These are phyloP conservation scores for Dendroctonus ponderosae DNA, from an alignment of 1,140 invertebrate genomes.

Conservation along the genomic window DNA sequence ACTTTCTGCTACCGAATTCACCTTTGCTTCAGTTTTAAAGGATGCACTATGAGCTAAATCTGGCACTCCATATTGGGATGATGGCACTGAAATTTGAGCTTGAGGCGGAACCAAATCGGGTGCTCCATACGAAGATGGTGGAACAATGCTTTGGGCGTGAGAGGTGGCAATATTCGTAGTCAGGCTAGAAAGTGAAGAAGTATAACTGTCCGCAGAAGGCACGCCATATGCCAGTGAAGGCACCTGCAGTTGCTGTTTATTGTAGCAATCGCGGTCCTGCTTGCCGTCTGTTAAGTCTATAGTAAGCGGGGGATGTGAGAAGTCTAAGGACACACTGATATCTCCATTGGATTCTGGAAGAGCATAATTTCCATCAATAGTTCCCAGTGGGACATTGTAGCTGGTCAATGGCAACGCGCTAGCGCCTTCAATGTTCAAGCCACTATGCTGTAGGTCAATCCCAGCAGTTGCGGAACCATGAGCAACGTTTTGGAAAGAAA, in stretches of 20 bases:
- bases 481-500: conserved; percentile 43
- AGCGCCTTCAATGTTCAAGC: conserved; percentile 43
- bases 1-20: conserved; percentile 37
- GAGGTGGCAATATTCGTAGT: conserved; percentile 43
- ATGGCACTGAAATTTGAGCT: conserved; percentile 28
- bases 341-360: conserved; percentile 48
- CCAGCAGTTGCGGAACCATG: conserved; percentile 41
- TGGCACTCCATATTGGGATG: conserved; percentile 31
- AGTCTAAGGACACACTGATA: conserved; percentile 33
- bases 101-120: conserved; percentile 31
- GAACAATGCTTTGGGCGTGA: conserved; percentile 15
- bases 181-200: conserved; percentile 41
- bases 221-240: conserved; percentile 46
- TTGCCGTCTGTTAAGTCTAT: conserved; percentile 38
- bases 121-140: conserved; percentile 30
- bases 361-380: conserved; percentile 53
- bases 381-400: conserved; percentile 54
- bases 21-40: conserved; percentile 33
- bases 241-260: conserved; percentile 41
- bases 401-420: conserved; percentile 55
- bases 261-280: conserved; percentile 38
- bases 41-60: conserved; percentile 40
- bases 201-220: conserved; percentile 44
- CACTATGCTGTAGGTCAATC: conserved; percentile 36
- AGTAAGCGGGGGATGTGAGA: conserved; percentile 35